Percentiles rank a stretch among this genome's conserved stretches.
These are phyloP conservation scores for Aleiodes leptofemur DNA, from an alignment of 2,888 invertebrate genomes.

Conservation along the genomic window DNA sequence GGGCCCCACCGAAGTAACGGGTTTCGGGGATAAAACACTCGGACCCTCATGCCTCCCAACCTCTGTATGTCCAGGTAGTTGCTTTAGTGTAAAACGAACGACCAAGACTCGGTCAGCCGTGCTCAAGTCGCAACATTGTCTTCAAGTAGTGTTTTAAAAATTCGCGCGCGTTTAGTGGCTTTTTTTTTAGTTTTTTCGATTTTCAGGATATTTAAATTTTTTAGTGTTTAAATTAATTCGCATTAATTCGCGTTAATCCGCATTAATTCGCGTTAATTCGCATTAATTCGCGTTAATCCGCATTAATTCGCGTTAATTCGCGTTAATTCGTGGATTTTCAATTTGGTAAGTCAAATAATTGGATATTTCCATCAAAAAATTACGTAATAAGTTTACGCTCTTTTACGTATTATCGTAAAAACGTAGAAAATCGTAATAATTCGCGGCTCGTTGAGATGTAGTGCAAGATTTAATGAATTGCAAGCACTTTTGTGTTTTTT, in stretches of 20 bases:
- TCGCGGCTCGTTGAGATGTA: constrained; percentile 19
- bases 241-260: too few species aligned
- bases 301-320: too few species aligned
- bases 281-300: too few species aligned
- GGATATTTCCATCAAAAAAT: not conserved
- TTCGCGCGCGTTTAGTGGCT: constrained; percentile 19
- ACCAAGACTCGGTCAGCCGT: constrained; percentile 71
- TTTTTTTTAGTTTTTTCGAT: not conserved
- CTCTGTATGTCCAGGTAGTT: constrained; percentile 50
- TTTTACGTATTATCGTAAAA: not conserved
- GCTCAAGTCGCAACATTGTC: constrained; percentile 70
- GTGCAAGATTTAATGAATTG: not conserved
- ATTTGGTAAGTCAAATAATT: not conserved
- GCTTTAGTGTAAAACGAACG: constrained; percentile 60
- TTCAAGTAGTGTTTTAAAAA: constrained; percentile 54
- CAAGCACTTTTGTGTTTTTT: not conserved
- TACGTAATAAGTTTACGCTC: not conserved
- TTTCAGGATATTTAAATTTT: constrained; percentile 3
- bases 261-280: too few species aligned
- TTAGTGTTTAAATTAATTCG: not conserved
- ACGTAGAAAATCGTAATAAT: not conserved
- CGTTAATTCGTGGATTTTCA: too few species aligned
- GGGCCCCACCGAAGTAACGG: constrained; percentile 52
- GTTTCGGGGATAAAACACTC: constrained; percentile 56
- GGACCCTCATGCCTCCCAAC: constrained; percentile 57